Base-by-base conservation (phyloP, 1,140 invertebrate genomes). In the Drosophila tropicalis region DNA sequence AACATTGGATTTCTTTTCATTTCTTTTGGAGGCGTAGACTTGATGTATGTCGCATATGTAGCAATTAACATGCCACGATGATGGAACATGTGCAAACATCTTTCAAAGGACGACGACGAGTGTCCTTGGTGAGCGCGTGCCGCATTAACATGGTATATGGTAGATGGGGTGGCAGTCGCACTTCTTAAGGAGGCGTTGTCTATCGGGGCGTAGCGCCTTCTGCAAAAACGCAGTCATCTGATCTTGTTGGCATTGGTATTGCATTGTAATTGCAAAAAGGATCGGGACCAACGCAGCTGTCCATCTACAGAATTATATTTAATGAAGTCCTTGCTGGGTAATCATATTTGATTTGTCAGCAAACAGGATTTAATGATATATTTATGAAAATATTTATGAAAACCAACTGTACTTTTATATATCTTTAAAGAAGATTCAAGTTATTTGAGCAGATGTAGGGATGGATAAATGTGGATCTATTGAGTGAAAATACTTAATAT, bases 41-140 rank as follows among this genome's bases (percentile, higher is more conserved):
- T 70, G 79, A 65, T 82, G 81, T 77, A 73, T 89, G 84, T 84
- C 81, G 84, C 84, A 84, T 89, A 89, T 89, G 84, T 89, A 90
- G 84, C 84, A 89, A 89, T 89, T 89, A 86, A 70, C 68, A 70
- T 72, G 76, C 68, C 56, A 36, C 68, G 57, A 54, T 83, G 29
- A 36, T 67, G 61, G 70, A 83, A 90, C 84, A 89, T 89, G 84
- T 89, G 84, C 84, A 82, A 85, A 90, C 79, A 44, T 60, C 40
- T 56, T 32, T n/a, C 5, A 39, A 32, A 54, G 44, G 36, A 62
- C 73, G 34, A 36, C 34, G 9, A 36, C 29, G 60, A 51, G 54
- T 72, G 67, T 77, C 67, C 76, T 86, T 86, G 62, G 4, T 34
- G 15, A 81, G 75, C 85, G 84, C 84, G 84, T 89, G 85, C 84